Base-by-base conservation (phyloP, 2,888 invertebrate species). In the Pterostichus madidus region DNA sequence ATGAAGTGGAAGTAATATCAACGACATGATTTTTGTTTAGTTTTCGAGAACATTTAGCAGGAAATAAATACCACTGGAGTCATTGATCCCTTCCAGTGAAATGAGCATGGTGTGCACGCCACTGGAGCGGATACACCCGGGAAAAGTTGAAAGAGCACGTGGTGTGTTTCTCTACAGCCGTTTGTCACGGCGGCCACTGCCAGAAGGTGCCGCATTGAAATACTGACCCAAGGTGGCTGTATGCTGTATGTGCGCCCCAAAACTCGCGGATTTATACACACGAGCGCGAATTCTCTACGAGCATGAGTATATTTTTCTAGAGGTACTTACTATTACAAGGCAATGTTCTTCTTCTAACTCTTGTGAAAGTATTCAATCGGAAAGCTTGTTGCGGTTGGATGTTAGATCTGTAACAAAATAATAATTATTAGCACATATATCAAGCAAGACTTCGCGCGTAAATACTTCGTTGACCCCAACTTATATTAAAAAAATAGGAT, bases 91-190 rank as follows among this genome's bases (percentile, higher is more conserved):
- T 53, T 17, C 8, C 53, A 53, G 17, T 17, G 53, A 53, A 53
- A 53, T 13, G 7, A 53, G 15, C 53, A 53, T 53, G 39, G 7
- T 39, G 39, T 39, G 39, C 39, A 64, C 64, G 64, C 64, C 64
- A 31, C 64, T 64, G 64, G n/a, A 17, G 11, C 13, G 61, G 35
- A 53, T 15, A 13, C 17, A 39, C 61, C 32, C 35, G 78, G 39
- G 78, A 59, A 78, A 78, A 59, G 78, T 78, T 78, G 78, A 78
- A 76, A 78, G 78, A 78, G 39, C 35, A 76, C 76, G 13, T 24
- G 35, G 44, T 59, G 56, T 44, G 17, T 52, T 15, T n/a, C 31
- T 73, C 53, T 31, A n/a, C 78, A 59, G 59, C 39, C 59, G 78
- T 78, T 78, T 78, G 78, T 78, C 78, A 78, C 78, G 59, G 35